These are phyloP conservation scores for Merluccius polli DNA, from an alignment of 2,797 vertebrate species.

Conservation along the genomic window DNA sequence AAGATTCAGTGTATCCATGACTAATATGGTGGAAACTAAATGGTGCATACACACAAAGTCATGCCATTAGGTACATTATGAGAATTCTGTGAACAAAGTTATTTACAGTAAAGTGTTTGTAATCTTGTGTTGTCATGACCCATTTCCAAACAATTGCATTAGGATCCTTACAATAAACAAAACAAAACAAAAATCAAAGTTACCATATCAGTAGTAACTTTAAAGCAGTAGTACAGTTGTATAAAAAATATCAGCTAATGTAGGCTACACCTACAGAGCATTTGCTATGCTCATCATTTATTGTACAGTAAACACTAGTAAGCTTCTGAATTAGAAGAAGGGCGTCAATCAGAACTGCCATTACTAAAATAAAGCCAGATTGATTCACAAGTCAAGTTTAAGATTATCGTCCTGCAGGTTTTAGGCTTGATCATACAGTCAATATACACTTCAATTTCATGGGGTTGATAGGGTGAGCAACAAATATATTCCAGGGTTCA, in stretches of 20 bases:
- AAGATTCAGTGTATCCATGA: constrained; percentile 49
- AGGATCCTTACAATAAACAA: neutral
- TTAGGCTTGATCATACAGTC: neutral
- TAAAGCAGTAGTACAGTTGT: neutral
- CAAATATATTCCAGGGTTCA: neutral
- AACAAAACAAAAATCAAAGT: neutral
- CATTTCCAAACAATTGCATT: neutral
- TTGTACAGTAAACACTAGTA: neutral
- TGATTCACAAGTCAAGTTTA: neutral
- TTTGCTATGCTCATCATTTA: neutral
- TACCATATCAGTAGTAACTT: neutral
- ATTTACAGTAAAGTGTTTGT: constrained; percentile 2
- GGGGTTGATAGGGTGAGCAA: neutral
- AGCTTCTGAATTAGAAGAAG: neutral
- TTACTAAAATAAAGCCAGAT: neutral
- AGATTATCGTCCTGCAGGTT: neutral
- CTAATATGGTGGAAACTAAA: constrained; percentile 28
- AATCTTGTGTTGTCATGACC: neutral
- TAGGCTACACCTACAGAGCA: neutral
- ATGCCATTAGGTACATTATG: neutral
- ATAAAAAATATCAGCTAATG: neutral
- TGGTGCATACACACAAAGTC: constrained; percentile 18
- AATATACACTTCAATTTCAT: neutral
- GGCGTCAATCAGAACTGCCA: neutral
- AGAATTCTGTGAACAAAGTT: neutral